Evolutionary conservation across 1,140 invertebrate species (phyloP), one percentile per base, ranked within the genome.

Genomic region (Tetragonula clypearis): DNA sequence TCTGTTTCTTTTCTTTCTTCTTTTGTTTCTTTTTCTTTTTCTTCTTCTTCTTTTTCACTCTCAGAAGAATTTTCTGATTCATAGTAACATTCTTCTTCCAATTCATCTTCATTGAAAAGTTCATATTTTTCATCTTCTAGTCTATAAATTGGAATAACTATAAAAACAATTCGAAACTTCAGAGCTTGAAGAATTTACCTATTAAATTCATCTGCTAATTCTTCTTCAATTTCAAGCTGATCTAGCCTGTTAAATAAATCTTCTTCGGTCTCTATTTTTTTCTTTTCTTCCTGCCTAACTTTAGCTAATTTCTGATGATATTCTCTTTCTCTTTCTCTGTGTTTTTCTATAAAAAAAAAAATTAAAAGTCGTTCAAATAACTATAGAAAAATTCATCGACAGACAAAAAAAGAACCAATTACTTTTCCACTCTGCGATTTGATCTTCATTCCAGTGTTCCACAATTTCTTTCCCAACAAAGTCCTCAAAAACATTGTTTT

Each of bases 381-480:
- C 41, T 30, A 55, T 9, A 71, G 41, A 66, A 81, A 35, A 81
- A 35, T 21, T 56, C 5, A 65, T 73, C 58, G 14, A 41, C 53
- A 72, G 12, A 66, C 62, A 14, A 60, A 3, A 23, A 14, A 49
- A 35, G 72, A 81, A 86, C 77, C 77, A 81, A 68, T 92, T 93
- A 96, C 95, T 88, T 93, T 92, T 95, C 96, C 96, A 96, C 58
- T 95, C 82, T 82, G 94, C 91, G 84, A 96, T 95, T 90, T 96
- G 90, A 82, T 96, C 92, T 76, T 96, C 95, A 82, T 95, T 93
- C 93, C 95, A 96, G 84, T 95, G 92, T 93, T 96, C 96, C 23
- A 92, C 87, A 26, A 96, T 95, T 88, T 96, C 96, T 79, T 94
- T 87, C 21, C 86, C 88, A 79, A 93, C 94, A 71, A 91, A 92